Evolutionary conservation across 2,888 invertebrate species (phyloP), one percentile per base, ranked within the genome.

Genomic region (Shargacucullia verbasci): DNA sequence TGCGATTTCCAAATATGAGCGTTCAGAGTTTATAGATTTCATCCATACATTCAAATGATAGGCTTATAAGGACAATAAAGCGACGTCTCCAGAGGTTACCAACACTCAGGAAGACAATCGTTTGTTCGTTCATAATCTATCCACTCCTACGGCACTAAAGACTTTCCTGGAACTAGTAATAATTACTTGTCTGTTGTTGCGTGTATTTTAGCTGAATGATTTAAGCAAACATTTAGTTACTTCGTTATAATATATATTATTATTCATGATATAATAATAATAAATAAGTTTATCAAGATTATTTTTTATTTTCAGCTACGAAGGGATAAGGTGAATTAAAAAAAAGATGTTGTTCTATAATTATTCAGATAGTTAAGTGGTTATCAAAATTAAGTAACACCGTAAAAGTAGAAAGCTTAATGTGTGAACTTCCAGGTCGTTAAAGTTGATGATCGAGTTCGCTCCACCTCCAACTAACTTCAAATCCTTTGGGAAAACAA

Each of bases 401-500:
- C 71, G 74, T 83, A 78, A 82, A 83, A 84, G 80, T 66, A 76
- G 78, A 76, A 70, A 80, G 80, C 81, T 81, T 82, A 81, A 85
- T 78, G 80, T 78, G 70, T 79, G 77, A 86, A 87, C 76, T 89
- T 87, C 56, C 78, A 79, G 83, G 79, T 85, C 73, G 82, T 86
- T 86, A 85, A 85, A 87, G 84, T 88, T 85, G 83, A 84, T 83
- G 85, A 87, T 85, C 81, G 78, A 84, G 85, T 88, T 88, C 70
- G 78, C 81, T 84, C 79, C 68, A 79, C 80, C 81, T 82, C 80
- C 56, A 67, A 72, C 73, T 65, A 84, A 84, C 83, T 86, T 84
- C 62, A 73, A 69, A 81, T 86, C 88, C 87, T 83, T 84, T 80
- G 84, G 82, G 87, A 81, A 85, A 85, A 86, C 84, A 87, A 84